A percentile compares a stretch with the other conserved stretches of the same genome.
Evolutionary conservation across 2,797 vertebrate genomes (phyloP).

Genomic region (Cyclopterus lumpus): DNA sequence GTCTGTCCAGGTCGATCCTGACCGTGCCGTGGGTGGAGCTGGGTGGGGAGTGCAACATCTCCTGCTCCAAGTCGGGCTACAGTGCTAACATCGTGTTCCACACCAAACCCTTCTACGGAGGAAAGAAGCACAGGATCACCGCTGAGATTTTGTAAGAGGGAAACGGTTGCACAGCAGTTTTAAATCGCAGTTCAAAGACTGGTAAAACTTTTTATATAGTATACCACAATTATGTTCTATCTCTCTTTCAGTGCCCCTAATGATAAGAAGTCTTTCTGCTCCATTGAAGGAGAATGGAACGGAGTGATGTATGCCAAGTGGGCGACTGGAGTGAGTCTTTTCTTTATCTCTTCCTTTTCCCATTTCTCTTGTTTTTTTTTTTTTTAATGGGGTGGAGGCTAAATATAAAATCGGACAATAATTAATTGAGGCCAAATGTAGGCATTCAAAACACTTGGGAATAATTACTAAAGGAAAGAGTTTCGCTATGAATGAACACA

Average conservation of each 20-base stretch:
- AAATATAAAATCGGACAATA: not conserved
- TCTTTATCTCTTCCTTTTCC: not conserved
- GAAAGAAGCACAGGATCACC: constrained; percentile 98
- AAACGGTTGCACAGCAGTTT: not conserved
- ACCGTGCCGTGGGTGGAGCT: constrained; percentile 99
- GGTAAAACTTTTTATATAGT: not conserved
- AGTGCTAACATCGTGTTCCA: constrained; percentile 96
- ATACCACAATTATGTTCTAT: not conserved
- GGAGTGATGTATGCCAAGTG: constrained; percentile 97
- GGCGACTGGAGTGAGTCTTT: constrained; percentile 90
- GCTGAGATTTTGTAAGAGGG: constrained; percentile 95
- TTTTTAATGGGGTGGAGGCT: not conserved
- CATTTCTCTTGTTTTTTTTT: not conserved
- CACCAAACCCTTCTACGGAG: constrained; percentile 98
- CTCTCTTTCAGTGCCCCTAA: constrained; percentile 89
- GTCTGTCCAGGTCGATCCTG: constrained; percentile 93
- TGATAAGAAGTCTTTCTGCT: constrained; percentile 98
- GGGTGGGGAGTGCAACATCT: constrained; percentile 97
- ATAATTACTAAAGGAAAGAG: not conserved
- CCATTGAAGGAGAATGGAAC: constrained; percentile 98
- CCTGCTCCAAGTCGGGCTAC: constrained; percentile 96
- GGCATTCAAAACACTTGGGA: not conserved
- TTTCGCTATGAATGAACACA: not conserved
- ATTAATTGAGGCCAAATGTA: not conserved
- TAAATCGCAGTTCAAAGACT: not conserved